Evolutionary conservation across 2,113 vertebrate genomes (phyloP), one percentile per base, ranked within the genome.

Genomic region (Syngnathus floridae): DNA sequence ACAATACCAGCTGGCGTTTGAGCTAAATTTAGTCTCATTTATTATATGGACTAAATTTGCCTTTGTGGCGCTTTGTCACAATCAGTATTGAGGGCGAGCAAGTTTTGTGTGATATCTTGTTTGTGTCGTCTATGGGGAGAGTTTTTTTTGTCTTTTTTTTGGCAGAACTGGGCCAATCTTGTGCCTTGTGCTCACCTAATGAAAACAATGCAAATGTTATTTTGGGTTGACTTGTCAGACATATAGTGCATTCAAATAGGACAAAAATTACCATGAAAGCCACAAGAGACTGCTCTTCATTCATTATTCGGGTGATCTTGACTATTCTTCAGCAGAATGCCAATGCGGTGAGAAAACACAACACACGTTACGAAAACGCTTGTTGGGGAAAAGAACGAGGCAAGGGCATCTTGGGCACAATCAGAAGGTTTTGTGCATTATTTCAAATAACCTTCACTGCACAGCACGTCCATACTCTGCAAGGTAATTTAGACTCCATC

Each of bases 131-230:
- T 77, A 73, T 70, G 55, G 87, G 85, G 86, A 88, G 62, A 14
- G 31, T 38, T 55, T 57, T 57, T 35, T 36, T 49, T n/a, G 1
- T 31, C 13, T 31, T 36, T 62, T 64, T 66, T 65, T 66, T 85
- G 86, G 81, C 86, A 88, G 85, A 89, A 81, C 76, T 78, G 67
- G 89, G 86, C 67, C 76, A 83, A 46, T 60, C 61, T 66, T 78
- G 73, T 76, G 65, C 61, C 65, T 62, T 69, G 49, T 66, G 63
- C 76, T 75, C 78, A 79, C 75, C 61, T 71, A 77, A 80, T 81
- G 36, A 86, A 82, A 79, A 22, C 58, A 49, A 81, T 76, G 72
- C 72, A 76, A 76, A 77, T 74, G 75, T 72, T 86, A 87, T 77
- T 83, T 82, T 73, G 66, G 69, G 62, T 80, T 78, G 62, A 59